These are phyloP conservation scores for Lacerta bilineata DNA, from an alignment of 2,797 vertebrate species.

Conservation along the genomic window DNA sequence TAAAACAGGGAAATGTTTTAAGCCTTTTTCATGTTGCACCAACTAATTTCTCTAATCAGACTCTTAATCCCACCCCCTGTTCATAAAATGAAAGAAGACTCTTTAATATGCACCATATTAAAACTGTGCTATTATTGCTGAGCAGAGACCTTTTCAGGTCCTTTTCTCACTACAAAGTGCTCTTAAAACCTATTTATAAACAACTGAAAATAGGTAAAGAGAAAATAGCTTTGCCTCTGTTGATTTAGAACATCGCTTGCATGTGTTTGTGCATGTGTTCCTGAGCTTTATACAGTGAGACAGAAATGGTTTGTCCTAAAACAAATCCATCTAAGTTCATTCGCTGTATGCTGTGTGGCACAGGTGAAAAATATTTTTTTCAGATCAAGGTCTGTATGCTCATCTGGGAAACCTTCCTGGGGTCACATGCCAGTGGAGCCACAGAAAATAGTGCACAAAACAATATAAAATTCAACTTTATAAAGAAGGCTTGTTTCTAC, in stretches of 20 bases:
- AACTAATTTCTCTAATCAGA: constrained; percentile 36
- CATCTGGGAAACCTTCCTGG: too few species aligned
- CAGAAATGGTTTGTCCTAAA: background rate
- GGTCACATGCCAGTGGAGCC: too few species aligned
- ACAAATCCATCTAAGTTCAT: too few species aligned
- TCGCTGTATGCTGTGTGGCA: too few species aligned
- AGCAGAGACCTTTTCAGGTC: constrained; percentile 34
- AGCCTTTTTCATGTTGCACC: constrained; percentile 10
- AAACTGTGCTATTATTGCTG: constrained; percentile 47
- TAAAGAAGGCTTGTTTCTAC: too few species aligned
- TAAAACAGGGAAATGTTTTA: background rate
- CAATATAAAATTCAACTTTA: too few species aligned
- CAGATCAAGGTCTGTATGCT: too few species aligned
- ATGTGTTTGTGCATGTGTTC: background rate
- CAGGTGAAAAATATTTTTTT: too few species aligned
- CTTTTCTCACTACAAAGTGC: constrained; percentile 6
- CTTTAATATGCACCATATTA: constrained; percentile 3
- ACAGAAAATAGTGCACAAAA: background rate
- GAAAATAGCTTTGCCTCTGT: background rate
- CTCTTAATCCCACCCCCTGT: constrained; percentile 11
- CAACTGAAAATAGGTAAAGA: constrained; percentile 39
- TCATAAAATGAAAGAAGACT: constrained; percentile 43
- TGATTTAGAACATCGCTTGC: background rate
- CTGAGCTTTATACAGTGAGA: background rate
- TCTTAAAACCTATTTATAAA: constrained; percentile 49